Conservation (phyloP, 2,888 invertebrate species). For the Mimas tiliae region DNA sequence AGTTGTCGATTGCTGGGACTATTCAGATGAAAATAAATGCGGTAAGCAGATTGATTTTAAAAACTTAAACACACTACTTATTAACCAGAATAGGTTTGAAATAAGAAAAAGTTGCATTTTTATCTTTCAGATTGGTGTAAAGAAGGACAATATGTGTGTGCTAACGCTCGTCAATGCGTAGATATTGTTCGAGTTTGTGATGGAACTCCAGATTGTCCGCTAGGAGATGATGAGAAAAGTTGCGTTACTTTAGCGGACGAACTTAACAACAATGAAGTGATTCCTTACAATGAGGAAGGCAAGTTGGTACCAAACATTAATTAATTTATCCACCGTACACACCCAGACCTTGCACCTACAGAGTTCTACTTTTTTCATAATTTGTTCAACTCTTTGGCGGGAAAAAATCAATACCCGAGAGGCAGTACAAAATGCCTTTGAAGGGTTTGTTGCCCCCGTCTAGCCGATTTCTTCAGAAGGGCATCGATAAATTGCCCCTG, state of each 20-base stretch:
- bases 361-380: too few species aligned
- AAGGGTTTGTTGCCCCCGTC: too few species aligned
- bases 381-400: too few species aligned
- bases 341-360: too few species aligned
- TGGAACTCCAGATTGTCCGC: conserved; percentile 88
- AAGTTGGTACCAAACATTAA: conserved; percentile 25
- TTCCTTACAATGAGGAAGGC: conserved; percentile 87
- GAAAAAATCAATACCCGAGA: too few species aligned
- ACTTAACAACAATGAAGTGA: conserved; percentile 82
- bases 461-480: too few species aligned
- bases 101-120: neutral
- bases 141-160: conserved; percentile 89
- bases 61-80: neutral
- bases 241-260: conserved; percentile 88
- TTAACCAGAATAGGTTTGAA: neutral
- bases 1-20: conserved; percentile 91
- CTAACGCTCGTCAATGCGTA: conserved; percentile 89
- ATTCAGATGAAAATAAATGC: conserved; percentile 90
- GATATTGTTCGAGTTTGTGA: conserved; percentile 88
- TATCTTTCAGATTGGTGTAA: conserved; percentile 88
- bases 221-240: conserved; percentile 90
- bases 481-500: too few species aligned
- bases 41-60: conserved; percentile 74
- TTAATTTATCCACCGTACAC: too few species aligned
- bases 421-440: too few species aligned